Base-by-base conservation (phyloP, 2,797 vertebrate species). In the Sebastes matsubarae region DNA sequence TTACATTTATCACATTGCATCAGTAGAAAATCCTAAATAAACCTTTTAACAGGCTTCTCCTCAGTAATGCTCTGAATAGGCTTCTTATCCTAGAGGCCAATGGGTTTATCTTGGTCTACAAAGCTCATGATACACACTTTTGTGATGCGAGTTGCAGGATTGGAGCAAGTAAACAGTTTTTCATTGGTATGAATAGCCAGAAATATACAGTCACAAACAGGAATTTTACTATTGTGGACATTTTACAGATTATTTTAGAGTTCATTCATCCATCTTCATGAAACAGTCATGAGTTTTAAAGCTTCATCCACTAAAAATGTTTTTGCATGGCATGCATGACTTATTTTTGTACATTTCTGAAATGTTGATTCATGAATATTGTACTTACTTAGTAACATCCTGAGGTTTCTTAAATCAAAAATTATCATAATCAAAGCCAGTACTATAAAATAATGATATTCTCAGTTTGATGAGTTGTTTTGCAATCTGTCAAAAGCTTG, bases 21-120 rank as follows among this genome's bases (percentile, higher is more conserved):
- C 81, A 84, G 79, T 77, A 79, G 74, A 87, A 90, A 92, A 87
- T 88, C 81, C 79, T 70, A 83, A 92, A 89, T 82, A 89, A 93
- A 92, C 76, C 84, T 86, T 90, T 87, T 81, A 90, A 91, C 75
- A 73, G 79, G 80, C 79, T 88, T 90, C 75, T 88, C 54, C 42
- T 88, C 81, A 72, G 83, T 88, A 79, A 87, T 68, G 80, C 73
- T 78, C 77, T 80, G 91, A 89, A 88, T 85, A 77, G 84, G 57
- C 64, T 69, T 87, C 72, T 87, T 82, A 90, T 90, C 79, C 63
- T 13, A 65, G 67, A 86, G 81, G 81, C 79, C 75, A 84, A 46
- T 72, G 78, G 84, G 83, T 85, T 91, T 91, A 85, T 92, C 77
- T 85, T 74, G 71, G 59, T 81, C 72, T 72, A 84, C 81, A 88